Percentiles rank a stretch among this genome's conserved stretches.
Evolutionary conservation across 2,797 vertebrate genomes (phyloP).

Genomic region (Oreonectes daqikongensis): DNA sequence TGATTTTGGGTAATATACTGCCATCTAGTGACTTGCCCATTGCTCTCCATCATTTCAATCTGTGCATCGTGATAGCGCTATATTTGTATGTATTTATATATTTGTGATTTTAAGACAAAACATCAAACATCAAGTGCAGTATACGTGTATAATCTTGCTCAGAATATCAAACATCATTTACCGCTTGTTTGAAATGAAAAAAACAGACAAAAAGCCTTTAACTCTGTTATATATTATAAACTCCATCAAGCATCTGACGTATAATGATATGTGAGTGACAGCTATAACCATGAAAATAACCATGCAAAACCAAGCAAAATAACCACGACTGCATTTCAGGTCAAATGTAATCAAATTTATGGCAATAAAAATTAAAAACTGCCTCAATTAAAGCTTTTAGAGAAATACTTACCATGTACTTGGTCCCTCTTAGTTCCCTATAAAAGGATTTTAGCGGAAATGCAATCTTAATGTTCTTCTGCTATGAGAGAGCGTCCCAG

Average conservation of each 20-base stretch:
- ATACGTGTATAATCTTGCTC: neutral
- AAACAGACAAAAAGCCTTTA: neutral
- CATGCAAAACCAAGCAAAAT: constrained; percentile 60
- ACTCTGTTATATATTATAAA: neutral
- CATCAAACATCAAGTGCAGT: too few relatives aligned
- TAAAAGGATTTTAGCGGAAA: constrained; percentile 71
- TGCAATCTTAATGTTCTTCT: constrained; percentile 67
- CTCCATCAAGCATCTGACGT: constrained; percentile 50
- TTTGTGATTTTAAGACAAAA: neutral
- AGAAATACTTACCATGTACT: constrained; percentile 65
- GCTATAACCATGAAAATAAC: constrained; percentile 51
- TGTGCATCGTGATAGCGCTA: neutral
- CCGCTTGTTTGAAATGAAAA: neutral
- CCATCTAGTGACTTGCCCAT: constrained; percentile 84
- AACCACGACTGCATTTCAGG: constrained; percentile 68
- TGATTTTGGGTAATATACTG: constrained; percentile 79
- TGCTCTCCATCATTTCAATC: constrained; percentile 45
- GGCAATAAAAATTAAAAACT: constrained; percentile 72
- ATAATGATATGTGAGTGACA: constrained; percentile 63
- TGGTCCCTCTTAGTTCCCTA: constrained; percentile 66
- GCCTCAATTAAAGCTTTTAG: constrained; percentile 69
- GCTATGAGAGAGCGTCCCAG: constrained; percentile 51
- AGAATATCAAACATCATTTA: neutral
- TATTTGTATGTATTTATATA: neutral
- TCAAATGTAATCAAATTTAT: constrained; percentile 74